phyloP scores from a whole-genome alignment of 2,888 invertebrate genomes.

The Hedya salicella region DNA sequence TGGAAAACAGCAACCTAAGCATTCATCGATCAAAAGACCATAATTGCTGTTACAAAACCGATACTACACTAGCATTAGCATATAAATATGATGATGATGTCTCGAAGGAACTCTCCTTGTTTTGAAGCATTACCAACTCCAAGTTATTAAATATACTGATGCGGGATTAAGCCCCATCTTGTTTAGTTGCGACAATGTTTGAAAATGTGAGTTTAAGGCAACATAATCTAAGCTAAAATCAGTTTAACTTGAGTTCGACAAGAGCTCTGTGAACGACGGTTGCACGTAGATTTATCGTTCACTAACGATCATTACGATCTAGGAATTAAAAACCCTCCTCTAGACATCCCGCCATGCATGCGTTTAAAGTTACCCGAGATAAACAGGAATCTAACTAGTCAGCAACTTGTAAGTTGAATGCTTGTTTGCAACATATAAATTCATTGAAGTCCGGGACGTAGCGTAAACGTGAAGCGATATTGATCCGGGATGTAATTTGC shows the following conservation, averaged over 20 bases:
- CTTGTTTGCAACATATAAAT: conserved; percentile 24
- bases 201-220: too few relatives aligned
- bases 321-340: conserved; percentile 42
- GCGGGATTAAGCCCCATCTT: too few relatives aligned
- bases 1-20: neutral
- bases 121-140: too few relatives aligned
- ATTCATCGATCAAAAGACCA: neutral
- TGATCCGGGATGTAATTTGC: conserved; percentile 31
- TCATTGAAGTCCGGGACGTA: conserved; percentile 7
- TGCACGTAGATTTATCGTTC: conserved; percentile 51
- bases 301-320: conserved; percentile 38
- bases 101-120: too few relatives aligned
- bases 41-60: too few relatives aligned
- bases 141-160: too few relatives aligned
- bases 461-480: conserved; percentile 13
- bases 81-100: too few relatives aligned
- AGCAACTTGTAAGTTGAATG: conserved; percentile 21
- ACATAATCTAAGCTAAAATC: conserved; percentile 13
- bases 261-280: conserved; percentile 44
- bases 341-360: conserved; percentile 46
- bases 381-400: conserved; percentile 48
- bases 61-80: too few relatives aligned
- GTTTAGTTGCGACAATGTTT: too few relatives aligned
- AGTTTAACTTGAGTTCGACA: neutral
- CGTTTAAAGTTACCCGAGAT: conserved; percentile 47